phyloP scores from a whole-genome alignment of 2,113 vertebrate genomes.

The Mustela nigripes region DNA sequence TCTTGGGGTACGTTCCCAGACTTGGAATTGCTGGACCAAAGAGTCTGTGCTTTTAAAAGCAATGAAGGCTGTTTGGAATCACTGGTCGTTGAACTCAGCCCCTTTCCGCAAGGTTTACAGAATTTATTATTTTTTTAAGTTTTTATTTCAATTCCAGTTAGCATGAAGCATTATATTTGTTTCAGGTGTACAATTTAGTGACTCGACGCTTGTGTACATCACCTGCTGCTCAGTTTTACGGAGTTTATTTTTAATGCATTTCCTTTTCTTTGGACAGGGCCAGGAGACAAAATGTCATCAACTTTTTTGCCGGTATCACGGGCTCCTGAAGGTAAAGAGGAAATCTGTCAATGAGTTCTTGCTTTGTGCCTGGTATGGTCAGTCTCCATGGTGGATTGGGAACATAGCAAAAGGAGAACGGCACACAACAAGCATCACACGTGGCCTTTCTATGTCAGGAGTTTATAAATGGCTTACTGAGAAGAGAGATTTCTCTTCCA shows the following conservation, averaged over 20 bases:
- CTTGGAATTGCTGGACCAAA: background rate
- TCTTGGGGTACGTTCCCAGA: background rate
- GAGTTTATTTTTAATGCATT: background rate
- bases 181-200: background rate
- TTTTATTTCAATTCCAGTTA: background rate
- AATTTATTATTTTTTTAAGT: background rate
- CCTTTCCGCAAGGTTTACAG: background rate
- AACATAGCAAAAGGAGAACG: background rate
- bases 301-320: rapidly evolving
- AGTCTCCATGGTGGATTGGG: background rate
- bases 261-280: conserved; percentile 66
- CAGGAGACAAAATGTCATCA: conserved; percentile 65
- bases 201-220: background rate
- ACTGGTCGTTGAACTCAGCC: background rate
- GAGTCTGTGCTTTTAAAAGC: background rate
- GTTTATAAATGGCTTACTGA: background rate
- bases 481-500: background rate
- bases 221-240: background rate
- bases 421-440: background rate
- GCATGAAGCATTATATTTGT: background rate
- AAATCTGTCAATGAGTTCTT: background rate
- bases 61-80: background rate
- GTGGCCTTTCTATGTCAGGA: background rate
- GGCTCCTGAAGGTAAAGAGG: conserved; percentile 53
- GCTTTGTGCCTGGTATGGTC: background rate